Percentiles rank a stretch among this genome's conserved stretches.
Conservation (phyloP, 2,888 invertebrate species). For the Adela reaumurella region DNA sequence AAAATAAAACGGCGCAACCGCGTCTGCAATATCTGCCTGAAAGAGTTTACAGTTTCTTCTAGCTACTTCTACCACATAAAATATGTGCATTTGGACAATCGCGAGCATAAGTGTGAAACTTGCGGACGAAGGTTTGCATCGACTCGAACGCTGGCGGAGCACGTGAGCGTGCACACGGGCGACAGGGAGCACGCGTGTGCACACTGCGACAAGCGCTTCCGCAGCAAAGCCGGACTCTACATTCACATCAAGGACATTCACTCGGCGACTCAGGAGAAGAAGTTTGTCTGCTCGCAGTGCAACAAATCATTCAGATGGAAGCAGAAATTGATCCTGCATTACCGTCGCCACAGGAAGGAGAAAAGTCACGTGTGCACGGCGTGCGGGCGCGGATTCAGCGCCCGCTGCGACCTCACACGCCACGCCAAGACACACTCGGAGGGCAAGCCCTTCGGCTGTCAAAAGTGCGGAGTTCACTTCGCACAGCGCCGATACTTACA, state of each 20-base stretch:
- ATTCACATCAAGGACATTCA: slow-evolving; percentile 40
- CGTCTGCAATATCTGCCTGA: slow-evolving; percentile 44
- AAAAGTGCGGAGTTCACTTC: slow-evolving; percentile 39
- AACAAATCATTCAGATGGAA: slow-evolving; percentile 41
- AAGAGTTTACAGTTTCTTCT: slow-evolving; percentile 40
- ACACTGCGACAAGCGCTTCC: slow-evolving; percentile 51
- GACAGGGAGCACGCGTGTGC: slow-evolving; percentile 31
- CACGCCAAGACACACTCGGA: slow-evolving; percentile 46
- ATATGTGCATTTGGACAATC: slow-evolving; percentile 37
- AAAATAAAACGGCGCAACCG: no score
- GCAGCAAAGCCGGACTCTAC: slow-evolving; percentile 42
- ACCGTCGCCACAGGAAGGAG: slow-evolving; percentile 33
- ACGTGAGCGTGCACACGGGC: slow-evolving; percentile 39
- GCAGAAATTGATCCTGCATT: slow-evolving; percentile 38
- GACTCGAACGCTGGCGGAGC: slow-evolving; percentile 36
- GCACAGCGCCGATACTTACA: slow-evolving; percentile 50
- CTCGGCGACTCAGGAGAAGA: slow-evolving; percentile 29
- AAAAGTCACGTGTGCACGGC: slow-evolving; percentile 33
- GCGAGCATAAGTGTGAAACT: slow-evolving; percentile 41
- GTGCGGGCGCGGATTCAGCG: slow-evolving; percentile 45
- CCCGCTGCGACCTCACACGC: slow-evolving; percentile 41
- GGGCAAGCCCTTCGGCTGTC: slow-evolving; percentile 35
- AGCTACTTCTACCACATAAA: slow-evolving; percentile 53
- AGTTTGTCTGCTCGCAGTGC: slow-evolving; percentile 25
- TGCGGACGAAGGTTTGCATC: slow-evolving; percentile 47